Base-by-base conservation (phyloP, 2,113 vertebrate genomes). In the Archilochus colubris region DNA sequence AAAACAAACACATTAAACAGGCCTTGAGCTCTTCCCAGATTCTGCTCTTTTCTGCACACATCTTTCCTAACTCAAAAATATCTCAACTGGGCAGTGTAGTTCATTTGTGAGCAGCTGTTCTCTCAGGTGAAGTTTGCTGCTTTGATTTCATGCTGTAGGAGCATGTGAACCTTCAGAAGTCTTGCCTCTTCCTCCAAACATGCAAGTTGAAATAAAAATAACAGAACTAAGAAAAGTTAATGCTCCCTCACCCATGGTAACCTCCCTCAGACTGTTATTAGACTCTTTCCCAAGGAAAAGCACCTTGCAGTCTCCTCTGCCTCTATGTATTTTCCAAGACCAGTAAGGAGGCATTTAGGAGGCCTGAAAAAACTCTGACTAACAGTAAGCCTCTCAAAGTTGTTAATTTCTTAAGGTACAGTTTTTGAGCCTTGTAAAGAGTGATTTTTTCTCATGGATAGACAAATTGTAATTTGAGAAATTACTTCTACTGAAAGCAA, bases 11-110 rank as follows among this genome's bases (percentile, higher is more conserved):
- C 72, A 74, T 88, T 74, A 88, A 95, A 83, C 15, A 8, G 16
- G 51, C 68, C 91, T 81, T 40, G 24, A 83, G 85, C 30, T 86
- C 64, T 77, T 91, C 64, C 61, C 68, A 81, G 87, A 83, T 88
- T 95, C 91, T 75, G 85, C 82, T 75, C 76, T 89, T 90, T 81
- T 36, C 85, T 78, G 82, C 36, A 63, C 48, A 74, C 33, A 77
- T 46, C 40, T 40, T 38, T 82, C 30, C 82, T 83, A n/a, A 74
- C 28, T 86, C 80, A 91, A 86, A 80, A 86, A 70, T 79, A 74
- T 89, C 43, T 82, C 33, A 55, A 55, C 23, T 85, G 54, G 89
- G 93, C 85, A 88, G 33, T 0, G 0, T 31, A 91, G 82, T 73
- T 69, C 66, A 58, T 46, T 54, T 79, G 43, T n/a, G 72, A 69